phyloP scores from a whole-genome alignment of 2,113 vertebrate species.

The Ciconia maguari region DNA sequence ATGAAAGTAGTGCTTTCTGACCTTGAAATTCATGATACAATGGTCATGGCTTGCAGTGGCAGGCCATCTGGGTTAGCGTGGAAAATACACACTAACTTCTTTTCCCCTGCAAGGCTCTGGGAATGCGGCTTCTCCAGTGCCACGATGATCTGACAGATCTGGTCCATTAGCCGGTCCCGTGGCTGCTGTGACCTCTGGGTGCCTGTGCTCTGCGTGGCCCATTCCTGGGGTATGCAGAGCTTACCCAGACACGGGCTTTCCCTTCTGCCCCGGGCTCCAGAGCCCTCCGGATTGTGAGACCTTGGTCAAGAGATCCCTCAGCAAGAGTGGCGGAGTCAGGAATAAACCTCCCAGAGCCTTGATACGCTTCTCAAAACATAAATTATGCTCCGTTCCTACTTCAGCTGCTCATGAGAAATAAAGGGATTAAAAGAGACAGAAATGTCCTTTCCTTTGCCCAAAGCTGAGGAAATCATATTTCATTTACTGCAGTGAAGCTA shows the following conservation, averaged over 20 bases:
- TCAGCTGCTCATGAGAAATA: background rate
- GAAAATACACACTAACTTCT: background rate
- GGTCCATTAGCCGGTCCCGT: accelerated
- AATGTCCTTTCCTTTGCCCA: background rate
- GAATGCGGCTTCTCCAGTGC: background rate
- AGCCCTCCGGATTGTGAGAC: accelerated
- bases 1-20: background rate
- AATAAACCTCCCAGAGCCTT: background rate
- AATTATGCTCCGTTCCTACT: background rate
- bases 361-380: background rate
- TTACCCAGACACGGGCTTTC: background rate
- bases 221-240: background rate
- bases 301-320: background rate
- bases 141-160: background rate
- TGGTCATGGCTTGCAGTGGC: background rate
- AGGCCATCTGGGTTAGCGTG: background rate
- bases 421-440: background rate
- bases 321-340: background rate
- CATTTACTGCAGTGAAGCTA: background rate
- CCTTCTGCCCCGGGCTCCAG: background rate
- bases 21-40: background rate
- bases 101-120: background rate
- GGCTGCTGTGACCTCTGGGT: background rate
- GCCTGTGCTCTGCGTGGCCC: background rate
- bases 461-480: background rate